Evolutionary conservation across 2,113 vertebrate species (phyloP), one percentile per base, ranked within the genome.

Genomic region (Halichoerus grypus): DNA sequence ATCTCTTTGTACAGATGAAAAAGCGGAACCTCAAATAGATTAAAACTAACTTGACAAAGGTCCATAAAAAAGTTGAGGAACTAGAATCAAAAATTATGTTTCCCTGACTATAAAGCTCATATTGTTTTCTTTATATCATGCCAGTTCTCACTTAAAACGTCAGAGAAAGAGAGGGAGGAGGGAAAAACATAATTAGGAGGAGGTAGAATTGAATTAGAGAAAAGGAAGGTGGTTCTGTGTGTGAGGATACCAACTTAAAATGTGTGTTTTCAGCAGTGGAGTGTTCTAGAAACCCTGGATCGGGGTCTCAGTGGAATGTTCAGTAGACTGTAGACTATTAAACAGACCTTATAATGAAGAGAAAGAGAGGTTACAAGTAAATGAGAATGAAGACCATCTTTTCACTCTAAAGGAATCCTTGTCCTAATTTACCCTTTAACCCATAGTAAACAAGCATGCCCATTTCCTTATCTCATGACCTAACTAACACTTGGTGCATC

Each of bases 341-440:
- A 96, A 65, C 33, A 88, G 57, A 74, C 12, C 88, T 83, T 87
- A 53, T 92, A 76, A 94, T 89, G n/a, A 96, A 81, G 39, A 87
- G 36, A 39, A 93, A 88, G 55, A 91, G 84, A 95, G 3, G 1
- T 74, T 90, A 57, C 42, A 57, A 79, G 72, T 53, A 82, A 39
- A 16, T 61, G 67, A 87, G 15, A 88, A 69, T 19, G 69, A 59
- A 83, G 21, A 53, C 4, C 28, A 39, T 79, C 83, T 96, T 96
- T 94, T 69, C 21, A 63, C 14, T 49, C 13, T n/a, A 92, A 88
- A 91, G 31, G 61, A 22, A 92, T 86, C n/a, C 72, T 53, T 77
- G 26, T 87, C 19, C 36, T 33, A 87, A 74, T 39, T 65, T 84
- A 79, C 11, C 31, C 8, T 95, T 95, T 94, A 39, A 80, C n/a